Evolutionary conservation across 2,113 vertebrate species (phyloP).

Genomic region (Corythaixoides concolor): DNA sequence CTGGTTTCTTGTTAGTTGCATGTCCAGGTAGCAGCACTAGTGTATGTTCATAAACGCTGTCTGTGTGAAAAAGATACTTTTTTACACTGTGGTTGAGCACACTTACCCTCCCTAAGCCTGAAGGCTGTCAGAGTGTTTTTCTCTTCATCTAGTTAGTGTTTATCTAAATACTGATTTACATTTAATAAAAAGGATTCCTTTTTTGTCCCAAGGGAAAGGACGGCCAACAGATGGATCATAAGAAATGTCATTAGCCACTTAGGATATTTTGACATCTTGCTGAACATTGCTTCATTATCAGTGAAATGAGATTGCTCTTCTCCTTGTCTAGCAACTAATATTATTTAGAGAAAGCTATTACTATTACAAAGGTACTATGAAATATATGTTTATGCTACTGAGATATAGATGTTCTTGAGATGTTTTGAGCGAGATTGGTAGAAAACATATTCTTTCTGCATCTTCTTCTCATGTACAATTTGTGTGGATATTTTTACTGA

Average conservation of each 20-base stretch:
- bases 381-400: not conserved
- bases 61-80: not conserved
- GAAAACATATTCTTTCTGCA: not conserved
- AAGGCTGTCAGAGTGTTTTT: not conserved
- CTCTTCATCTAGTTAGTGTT: conserved; percentile 4
- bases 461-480: not conserved
- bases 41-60: not conserved
- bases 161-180: conserved; percentile 9
- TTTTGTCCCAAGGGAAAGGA: not conserved
- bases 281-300: conserved; percentile 32
- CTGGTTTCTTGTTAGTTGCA: not conserved
- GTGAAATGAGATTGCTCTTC: not conserved
- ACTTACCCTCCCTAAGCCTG: not conserved
- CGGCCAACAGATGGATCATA: not conserved
- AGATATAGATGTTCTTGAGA: not conserved
- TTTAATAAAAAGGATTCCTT: conserved; percentile 13
- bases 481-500: not conserved
- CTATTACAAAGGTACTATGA: not conserved
- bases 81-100: not conserved
- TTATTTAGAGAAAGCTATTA: not conserved
- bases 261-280: not conserved
- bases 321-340: not conserved
- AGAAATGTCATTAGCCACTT: conserved; percentile 10
- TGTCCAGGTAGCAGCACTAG: not conserved
- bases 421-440: not conserved